Evolutionary conservation across 2,888 invertebrate genomes (phyloP), one percentile per base, ranked within the genome.

Genomic region (Yponomeuta evonymella): DNA sequence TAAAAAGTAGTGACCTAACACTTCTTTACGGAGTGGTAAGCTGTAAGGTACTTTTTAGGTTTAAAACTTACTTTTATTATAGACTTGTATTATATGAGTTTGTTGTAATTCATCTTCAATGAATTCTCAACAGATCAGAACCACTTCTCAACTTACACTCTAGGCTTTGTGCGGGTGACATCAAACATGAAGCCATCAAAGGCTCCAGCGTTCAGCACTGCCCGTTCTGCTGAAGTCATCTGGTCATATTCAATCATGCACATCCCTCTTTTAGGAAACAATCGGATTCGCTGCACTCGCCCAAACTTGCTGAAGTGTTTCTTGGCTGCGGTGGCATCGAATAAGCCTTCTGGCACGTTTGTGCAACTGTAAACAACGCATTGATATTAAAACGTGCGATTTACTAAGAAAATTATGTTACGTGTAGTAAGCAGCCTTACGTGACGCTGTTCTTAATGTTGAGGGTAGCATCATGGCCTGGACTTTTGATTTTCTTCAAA

Each of bases 241-340:
- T 89, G 93, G 64, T 93, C 93, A 87, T 96, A 97, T 78, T 95
- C 95, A 10, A 97, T 93, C 0, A 94, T 93, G 74, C 96, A 96
- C 75, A 93, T 93, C 72, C 93, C 92, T 70, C 94, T 94, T 72
- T 93, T 94, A 0, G 94, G 94, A 70, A 94, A 93, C 70, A 96
- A 86, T 62, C 94, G 93, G 70, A 97, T 94, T 74, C 94, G 94
- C 15, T 93, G 93, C 2, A 96, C 94, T 64, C 90, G 93, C 0
- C 97, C 97, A 88, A 95, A 97, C 79, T 94, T 94, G 30, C 94
- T 90, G 73, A 96, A 96, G 81, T 96, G 94, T 72, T 93, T 90
- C 76, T 94, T 94, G 0, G 95, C 94, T 33, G 93, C 83, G 70
- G 89, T 81, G 1, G 93, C 81, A 75, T 95, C 94, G 70, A 95